Evolutionary conservation across 2,113 vertebrate genomes (phyloP).

Genomic region (Amazona vittata): DNA sequence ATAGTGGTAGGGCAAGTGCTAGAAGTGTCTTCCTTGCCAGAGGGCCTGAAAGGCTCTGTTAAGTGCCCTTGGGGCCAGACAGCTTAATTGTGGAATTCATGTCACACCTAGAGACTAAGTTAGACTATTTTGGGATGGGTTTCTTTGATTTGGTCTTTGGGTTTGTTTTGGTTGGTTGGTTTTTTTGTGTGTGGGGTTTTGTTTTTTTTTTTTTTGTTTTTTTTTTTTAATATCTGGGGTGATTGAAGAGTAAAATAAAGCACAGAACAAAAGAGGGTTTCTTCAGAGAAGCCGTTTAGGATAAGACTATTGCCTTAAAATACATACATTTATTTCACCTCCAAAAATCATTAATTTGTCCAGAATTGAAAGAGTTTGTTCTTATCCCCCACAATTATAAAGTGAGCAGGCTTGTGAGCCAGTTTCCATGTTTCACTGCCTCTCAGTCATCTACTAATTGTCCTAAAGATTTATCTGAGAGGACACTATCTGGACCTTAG

Average conservation of each 20-base stretch:
- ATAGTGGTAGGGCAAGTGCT: not conserved
- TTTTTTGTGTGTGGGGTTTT: too few species aligned
- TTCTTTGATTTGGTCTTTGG: not conserved
- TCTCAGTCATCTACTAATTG: not conserved
- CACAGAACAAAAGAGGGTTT: not conserved
- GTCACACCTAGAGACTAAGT: not conserved
- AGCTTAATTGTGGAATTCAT: not conserved
- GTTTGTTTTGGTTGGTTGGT: too few species aligned
- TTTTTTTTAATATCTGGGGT: not conserved
- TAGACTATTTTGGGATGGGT: not conserved
- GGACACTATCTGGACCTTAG: not conserved
- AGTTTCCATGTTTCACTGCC: not conserved
- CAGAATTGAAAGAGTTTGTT: not conserved
- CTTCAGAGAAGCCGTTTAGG: not conserved
- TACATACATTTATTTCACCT: not conserved
- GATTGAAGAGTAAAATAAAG: not conserved
- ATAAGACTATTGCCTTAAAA: not conserved
- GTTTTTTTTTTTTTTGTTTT: not conserved
- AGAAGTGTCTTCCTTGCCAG: not conserved
- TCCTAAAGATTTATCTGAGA: not conserved
- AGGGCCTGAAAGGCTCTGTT: not conserved
- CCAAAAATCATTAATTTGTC: not conserved
- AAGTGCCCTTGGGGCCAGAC: not conserved
- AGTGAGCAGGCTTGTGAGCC: not conserved
- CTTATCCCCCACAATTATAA: not conserved